phyloP scores from a whole-genome alignment of 2,888 invertebrate genomes.

The Rhopalosiphum nymphaeae region DNA sequence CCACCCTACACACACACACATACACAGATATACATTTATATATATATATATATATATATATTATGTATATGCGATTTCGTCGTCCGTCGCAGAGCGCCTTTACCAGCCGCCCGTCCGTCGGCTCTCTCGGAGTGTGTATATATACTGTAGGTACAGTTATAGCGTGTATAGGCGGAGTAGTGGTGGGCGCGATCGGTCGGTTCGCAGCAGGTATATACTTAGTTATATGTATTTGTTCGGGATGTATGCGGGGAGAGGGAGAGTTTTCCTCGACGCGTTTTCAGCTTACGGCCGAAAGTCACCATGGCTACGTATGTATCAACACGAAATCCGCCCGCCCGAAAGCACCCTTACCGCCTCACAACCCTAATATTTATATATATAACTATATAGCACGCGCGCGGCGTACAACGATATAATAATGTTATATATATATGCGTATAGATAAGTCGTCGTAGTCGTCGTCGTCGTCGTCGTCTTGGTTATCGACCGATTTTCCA shows the following conservation, averaged over 20 bases:
- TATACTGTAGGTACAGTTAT: background rate
- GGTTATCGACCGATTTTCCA: conserved; percentile 56
- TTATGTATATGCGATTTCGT: background rate
- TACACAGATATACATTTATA: too few relatives aligned
- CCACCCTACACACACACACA: background rate
- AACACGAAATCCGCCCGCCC: conserved; percentile 58
- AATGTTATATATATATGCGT: background rate
- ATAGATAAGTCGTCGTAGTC: conserved; percentile 32
- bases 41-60: too few relatives aligned
- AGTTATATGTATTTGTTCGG: background rate
- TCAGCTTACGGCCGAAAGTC: conserved; percentile 50
- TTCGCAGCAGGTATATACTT: background rate
- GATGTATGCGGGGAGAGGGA: background rate
- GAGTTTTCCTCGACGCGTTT: conserved; percentile 1
- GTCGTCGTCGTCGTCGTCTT: conserved; percentile 33
- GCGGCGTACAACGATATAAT: background rate
- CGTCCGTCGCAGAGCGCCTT: background rate
- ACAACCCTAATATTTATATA: background rate
- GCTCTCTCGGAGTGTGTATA: background rate
- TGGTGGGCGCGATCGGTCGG: background rate
- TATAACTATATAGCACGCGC: background rate
- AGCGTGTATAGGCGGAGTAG: background rate
- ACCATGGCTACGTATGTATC: conserved; percentile 55
- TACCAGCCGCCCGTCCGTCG: background rate
- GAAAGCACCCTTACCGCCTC: background rate